Conservation (phyloP, 2,113 vertebrate species). For the Axis porcinus region DNA sequence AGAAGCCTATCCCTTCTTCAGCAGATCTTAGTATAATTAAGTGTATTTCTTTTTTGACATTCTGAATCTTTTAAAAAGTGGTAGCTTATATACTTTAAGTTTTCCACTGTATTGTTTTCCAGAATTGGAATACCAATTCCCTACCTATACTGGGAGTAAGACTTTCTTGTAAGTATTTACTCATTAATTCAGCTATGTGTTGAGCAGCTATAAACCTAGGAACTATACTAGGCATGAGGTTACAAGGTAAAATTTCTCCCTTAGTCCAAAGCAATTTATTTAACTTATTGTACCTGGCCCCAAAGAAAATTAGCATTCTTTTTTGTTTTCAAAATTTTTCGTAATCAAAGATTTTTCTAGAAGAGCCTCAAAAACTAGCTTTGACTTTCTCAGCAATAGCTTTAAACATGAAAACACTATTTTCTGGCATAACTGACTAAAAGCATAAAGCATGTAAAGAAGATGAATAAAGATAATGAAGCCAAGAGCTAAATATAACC, state of each 20-base stretch:
- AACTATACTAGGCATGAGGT: neutral
- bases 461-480: conserved; percentile 11
- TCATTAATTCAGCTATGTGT: neutral
- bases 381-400: neutral
- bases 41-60: neutral
- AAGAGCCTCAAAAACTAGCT: neutral
- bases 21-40: neutral
- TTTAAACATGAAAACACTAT: neutral
- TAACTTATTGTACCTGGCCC: neutral
- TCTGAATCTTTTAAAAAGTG: neutral
- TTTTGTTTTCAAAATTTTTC: neutral
- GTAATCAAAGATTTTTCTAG: neutral
- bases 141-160: neutral
- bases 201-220: neutral
- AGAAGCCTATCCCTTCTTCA: neutral
- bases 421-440: neutral
- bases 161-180: neutral
- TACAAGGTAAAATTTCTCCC: neutral
- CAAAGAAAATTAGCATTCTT: neutral
- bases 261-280: neutral
- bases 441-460: neutral
- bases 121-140: neutral
- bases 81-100: neutral
- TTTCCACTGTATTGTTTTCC: neutral
- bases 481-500: neutral